Conservation (phyloP, 2,797 vertebrate species). For the Spheniscus humboldti region DNA sequence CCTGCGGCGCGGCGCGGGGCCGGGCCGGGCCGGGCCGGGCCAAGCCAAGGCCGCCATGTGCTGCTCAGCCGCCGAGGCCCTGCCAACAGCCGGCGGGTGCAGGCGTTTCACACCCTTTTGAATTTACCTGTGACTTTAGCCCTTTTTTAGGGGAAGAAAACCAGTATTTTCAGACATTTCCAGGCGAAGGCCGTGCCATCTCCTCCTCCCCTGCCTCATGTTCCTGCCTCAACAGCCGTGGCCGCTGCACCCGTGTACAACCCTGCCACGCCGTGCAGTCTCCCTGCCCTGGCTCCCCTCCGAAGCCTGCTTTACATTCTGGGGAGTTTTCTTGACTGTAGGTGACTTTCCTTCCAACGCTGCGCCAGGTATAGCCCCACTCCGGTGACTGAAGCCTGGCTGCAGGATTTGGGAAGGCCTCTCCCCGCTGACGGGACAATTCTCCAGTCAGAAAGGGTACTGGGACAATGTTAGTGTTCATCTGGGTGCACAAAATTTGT, state of each 20-base stretch:
- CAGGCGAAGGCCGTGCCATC: no score
- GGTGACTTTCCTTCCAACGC: neutral
- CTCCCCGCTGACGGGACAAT: rapidly evolving
- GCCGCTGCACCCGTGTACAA: rapidly evolving
- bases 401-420: neutral
- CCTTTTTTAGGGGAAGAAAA: no score
- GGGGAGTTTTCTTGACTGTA: neutral
- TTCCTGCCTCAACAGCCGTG: rapidly evolving
- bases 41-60: no score
- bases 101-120: rapidly evolving
- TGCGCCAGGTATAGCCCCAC: rapidly evolving
- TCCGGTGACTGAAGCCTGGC: neutral
- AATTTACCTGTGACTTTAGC: rapidly evolving
- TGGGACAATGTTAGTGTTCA: rapidly evolving
- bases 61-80: neutral
- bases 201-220: no score
- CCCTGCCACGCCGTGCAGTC: rapidly evolving
- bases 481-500: rapidly evolving
- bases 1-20: no score
- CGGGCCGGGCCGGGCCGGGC: no score
- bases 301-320: neutral
- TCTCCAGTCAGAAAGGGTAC: neutral
- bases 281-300: neutral
- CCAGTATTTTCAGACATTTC: rapidly evolving
- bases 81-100: neutral